Evolutionary conservation across 1,140 invertebrate species (phyloP), one percentile per base, ranked within the genome.

Genomic region (Wiebesia pumilae): DNA sequence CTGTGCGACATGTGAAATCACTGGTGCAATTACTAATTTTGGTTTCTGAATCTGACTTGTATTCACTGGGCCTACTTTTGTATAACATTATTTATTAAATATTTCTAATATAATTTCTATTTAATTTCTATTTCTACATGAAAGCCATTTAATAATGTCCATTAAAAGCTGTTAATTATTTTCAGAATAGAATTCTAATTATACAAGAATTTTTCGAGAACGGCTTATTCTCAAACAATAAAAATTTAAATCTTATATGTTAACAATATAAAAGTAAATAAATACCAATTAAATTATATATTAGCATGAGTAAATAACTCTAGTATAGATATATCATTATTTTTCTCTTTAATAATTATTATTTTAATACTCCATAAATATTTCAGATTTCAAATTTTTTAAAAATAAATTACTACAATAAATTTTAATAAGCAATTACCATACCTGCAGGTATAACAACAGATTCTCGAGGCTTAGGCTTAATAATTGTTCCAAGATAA

Each of bases 1-100:
- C 83, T 93, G 92, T 40, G 93, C 90, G 83, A 94, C 87, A 69
- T 91, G 90, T n/a, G 93, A 92, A 85, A 93, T 90, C 78, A 94
- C 93, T 69, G 93, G 92, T 73, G 93, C 92, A 82, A 94, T 93
- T 51, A 94, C 92, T 67, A 95, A 83, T 90, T 95, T 95, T n/a
- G 93, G 93, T 89, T 95, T 95, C n/a, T 85, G 73, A 86, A 93
- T 90, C 82, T 94, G 94, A 51, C 92, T 89, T 40, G 89, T 87
- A 71, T 91, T 90, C 81, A 93, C 73, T 43, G 90, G 83, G 33
- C 91, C 92, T 92, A 67, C 83, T 89, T 77, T 40, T 58, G 83
- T 65, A 80, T 27, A 65, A 62, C 51, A 40, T 38, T 58, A 21
- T 79, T 58, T 38, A 58, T 79, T 40, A 54, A 78, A 43, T n/a